Base-by-base conservation (phyloP, 2,888 invertebrate species). In the Ferrisia virgata region DNA sequence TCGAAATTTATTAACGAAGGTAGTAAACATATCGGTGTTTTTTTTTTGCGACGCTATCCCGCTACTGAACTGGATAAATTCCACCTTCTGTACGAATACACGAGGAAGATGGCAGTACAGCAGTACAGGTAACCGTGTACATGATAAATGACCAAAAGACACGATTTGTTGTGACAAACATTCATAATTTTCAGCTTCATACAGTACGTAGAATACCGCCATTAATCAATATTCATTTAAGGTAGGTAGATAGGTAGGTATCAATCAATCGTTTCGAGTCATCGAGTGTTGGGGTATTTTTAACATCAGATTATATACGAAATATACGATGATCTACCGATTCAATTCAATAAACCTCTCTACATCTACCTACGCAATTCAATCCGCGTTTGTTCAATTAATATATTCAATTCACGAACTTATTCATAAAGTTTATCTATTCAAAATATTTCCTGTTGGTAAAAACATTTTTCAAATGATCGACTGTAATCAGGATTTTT, bases 151-250 rank as follows among this genome's bases (percentile, higher is more conserved):
- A 72, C 72, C 72, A 72, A 64, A 33, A 72, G 13, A 72, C 13
- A 9, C 33, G 33, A 6, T 25, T 11, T 28, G 58, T 64, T 36
- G 33, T 36, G 33, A 72, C 72, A 72, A 33, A 72, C 33, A 36
- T 36, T 72, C 13, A 33, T 72, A 72, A 72, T 33, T 18, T 33
- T 72, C n/a, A 5, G 4, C 72, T 31, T 72, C 72, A 33, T 9
- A 72, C n/a, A 72, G 33, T 5, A 72, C 72, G 18, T 9, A 72
- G 33, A 72, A 72, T 5, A 72, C 72, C 72, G 72, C 31, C 72
- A 72, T 72, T 72, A 31, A 72, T 72, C 72, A 72, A 72, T 33
- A 72, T 72, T 72, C 72, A n/a, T 28, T 72, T 72, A 33, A 31
- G 31, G 64, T 64, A 72, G 28, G 33, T 36, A 33, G 33, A 33